Conservation (phyloP, 2,797 vertebrate species). For the Sebastes kiyomatsui region DNA sequence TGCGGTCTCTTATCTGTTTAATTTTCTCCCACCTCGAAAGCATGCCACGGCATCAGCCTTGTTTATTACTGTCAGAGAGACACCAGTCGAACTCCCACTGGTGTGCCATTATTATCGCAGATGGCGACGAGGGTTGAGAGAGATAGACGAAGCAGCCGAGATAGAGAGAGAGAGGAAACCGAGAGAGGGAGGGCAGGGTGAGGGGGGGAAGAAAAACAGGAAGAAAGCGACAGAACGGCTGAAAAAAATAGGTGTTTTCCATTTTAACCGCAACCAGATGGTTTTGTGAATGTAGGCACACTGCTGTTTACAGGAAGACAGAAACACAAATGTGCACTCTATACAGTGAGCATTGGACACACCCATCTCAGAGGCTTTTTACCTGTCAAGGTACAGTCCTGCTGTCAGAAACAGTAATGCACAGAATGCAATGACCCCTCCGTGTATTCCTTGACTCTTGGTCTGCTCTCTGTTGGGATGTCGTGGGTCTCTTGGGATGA, state of each 20-base stretch:
- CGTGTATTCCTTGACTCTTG: neutral
- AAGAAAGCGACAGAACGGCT: neutral
- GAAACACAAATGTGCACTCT: slow-evolving; percentile 15
- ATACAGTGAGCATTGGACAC: slow-evolving; percentile 10
- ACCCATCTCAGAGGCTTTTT: slow-evolving; percentile 17
- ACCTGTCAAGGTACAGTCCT: slow-evolving; percentile 40
- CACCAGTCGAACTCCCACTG: slow-evolving; percentile 58
- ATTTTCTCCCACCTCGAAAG: slow-evolving; percentile 61
- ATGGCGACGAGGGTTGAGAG: slow-evolving; percentile 55
- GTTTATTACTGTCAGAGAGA: slow-evolving; percentile 70
- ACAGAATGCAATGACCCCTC: slow-evolving; percentile 24
- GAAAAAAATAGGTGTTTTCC: slow-evolving; percentile 10
- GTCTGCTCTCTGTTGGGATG: neutral
- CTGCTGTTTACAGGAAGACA: neutral
- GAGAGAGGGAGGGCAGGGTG: neutral
- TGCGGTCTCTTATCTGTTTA: slow-evolving; percentile 58
- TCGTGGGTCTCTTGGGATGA: neutral
- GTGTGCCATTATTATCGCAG: slow-evolving; percentile 64
- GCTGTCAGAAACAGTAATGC: slow-evolving; percentile 44
- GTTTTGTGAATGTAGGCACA: neutral
- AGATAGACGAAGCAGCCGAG: slow-evolving; percentile 7
- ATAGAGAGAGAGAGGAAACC: neutral
- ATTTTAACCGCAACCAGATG: slow-evolving; percentile 16
- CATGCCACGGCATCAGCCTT: slow-evolving; percentile 59
- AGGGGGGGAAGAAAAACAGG: neutral